Evolutionary conservation across 2,888 invertebrate genomes (phyloP).

Genomic region (Nematopogon swammerdamellus): DNA sequence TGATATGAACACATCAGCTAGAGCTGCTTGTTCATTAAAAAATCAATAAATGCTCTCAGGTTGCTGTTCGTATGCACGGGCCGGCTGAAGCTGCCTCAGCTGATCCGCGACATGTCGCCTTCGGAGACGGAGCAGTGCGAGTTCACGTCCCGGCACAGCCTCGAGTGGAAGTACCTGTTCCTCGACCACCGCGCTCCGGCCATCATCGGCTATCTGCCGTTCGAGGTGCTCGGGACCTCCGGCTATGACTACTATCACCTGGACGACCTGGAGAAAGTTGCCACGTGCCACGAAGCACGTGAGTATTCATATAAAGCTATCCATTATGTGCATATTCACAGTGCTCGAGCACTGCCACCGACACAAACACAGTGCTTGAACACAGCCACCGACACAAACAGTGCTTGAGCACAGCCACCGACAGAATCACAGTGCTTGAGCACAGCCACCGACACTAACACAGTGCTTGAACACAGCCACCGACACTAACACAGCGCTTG

Average conservation of each 20-base stretch:
- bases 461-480: no score
- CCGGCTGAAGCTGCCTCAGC: conserved; percentile 73
- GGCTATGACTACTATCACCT: conserved; percentile 96
- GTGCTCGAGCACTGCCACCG: background rate
- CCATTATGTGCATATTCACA: background rate
- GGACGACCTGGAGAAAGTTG: conserved; percentile 87
- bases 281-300: conserved; percentile 84
- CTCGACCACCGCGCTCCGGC: conserved; percentile 89
- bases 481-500: no score
- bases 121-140: conserved; percentile 75
- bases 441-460: no score
- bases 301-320: conserved; percentile 46
- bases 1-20: no score
- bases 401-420: no score
- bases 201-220: conserved; percentile 90
- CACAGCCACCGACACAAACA: no score
- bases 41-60: conserved; percentile 28
- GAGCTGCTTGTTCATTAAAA: no score
- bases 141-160: conserved; percentile 88
- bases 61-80: conserved; percentile 82
- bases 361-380: background rate
- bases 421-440: no score
- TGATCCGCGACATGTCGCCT: conserved; percentile 82
- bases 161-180: conserved; percentile 95
- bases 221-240: conserved; percentile 92